These are phyloP conservation scores for Selenia dentaria DNA, from an alignment of 2,888 invertebrate genomes.

Conservation along the genomic window DNA sequence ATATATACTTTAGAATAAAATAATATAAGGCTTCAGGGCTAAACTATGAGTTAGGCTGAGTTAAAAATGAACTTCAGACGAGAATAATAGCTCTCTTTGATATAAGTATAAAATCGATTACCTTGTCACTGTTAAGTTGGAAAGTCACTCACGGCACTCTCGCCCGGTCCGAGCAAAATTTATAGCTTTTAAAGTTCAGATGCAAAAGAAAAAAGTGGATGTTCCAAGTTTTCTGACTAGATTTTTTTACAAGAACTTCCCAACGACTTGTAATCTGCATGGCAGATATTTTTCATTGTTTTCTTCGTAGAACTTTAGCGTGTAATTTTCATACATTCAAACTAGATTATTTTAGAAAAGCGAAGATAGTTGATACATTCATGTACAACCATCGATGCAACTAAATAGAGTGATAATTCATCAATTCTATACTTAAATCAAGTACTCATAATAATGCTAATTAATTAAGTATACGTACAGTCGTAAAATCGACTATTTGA, in stretches of 20 bases:
- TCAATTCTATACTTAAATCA: too few relatives aligned
- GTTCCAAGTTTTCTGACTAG: constrained; percentile 9
- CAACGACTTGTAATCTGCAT: constrained; percentile 3
- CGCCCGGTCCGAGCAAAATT: constrained; percentile 38
- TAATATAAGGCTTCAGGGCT: too few relatives aligned
- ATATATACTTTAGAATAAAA: too few relatives aligned
- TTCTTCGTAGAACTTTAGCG: neutral
- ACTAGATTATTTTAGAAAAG: too few relatives aligned
- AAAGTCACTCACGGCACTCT: constrained; percentile 37
- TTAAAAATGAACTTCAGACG: constrained; percentile 33
- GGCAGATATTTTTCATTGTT: neutral
- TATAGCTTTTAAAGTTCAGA: constrained; percentile 42
- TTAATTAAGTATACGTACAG: too few relatives aligned
- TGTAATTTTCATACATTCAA: too few relatives aligned
- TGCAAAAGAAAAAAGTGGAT: constrained; percentile 38
- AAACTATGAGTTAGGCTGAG: too few relatives aligned
- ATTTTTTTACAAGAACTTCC: constrained; percentile 1
- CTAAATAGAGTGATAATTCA: too few relatives aligned
- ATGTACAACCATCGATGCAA: too few relatives aligned
- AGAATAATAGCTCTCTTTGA: constrained; percentile 31
- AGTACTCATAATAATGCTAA: too few relatives aligned
- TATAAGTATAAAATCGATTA: constrained; percentile 45
- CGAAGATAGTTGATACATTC: too few relatives aligned
- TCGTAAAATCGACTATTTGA: too few relatives aligned
- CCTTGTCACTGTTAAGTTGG: constrained; percentile 31